These are phyloP conservation scores for Pterostichus niger DNA, from an alignment of 2,888 invertebrate genomes.

Conservation along the genomic window DNA sequence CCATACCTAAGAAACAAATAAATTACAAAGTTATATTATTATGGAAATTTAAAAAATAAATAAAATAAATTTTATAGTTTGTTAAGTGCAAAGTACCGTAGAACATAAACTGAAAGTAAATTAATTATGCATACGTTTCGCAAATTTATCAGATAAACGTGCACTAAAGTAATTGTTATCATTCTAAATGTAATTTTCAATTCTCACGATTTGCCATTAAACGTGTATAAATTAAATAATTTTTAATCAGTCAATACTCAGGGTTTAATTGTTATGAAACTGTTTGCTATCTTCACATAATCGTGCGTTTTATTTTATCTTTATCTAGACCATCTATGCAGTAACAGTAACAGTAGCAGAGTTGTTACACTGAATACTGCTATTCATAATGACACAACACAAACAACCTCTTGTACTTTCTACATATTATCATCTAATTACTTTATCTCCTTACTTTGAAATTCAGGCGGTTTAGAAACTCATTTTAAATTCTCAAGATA, in stretches of 20 bases:
- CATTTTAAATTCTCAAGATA: too few species aligned
- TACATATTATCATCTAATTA: not conserved
- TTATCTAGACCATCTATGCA: not conserved
- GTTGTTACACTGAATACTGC: not conserved
- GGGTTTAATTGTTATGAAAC: conserved; percentile 42
- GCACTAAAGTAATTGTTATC: conserved; percentile 19
- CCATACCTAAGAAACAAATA: too few species aligned
- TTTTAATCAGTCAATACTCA: conserved; percentile 17
- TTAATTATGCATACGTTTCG: conserved; percentile 20
- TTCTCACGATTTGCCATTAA: conserved; percentile 46
- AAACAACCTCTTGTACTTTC: not conserved
- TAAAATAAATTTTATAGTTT: conserved; percentile 10
- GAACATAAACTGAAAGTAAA: conserved; percentile 1
- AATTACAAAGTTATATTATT: too few species aligned
- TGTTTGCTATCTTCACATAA: not conserved
- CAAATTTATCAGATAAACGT: not conserved
- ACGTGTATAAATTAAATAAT: conserved; percentile 28
- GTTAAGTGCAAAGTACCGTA: not conserved
- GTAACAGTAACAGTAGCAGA: not conserved
- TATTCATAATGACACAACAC: too few species aligned
- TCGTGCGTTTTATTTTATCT: not conserved
- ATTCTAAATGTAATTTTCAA: conserved; percentile 16
- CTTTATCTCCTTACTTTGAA: not conserved
- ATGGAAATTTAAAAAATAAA: not conserved
- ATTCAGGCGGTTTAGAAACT: too few species aligned